phyloP scores from a whole-genome alignment of 2,888 invertebrate genomes.

The Drosophila paranaensis region DNA sequence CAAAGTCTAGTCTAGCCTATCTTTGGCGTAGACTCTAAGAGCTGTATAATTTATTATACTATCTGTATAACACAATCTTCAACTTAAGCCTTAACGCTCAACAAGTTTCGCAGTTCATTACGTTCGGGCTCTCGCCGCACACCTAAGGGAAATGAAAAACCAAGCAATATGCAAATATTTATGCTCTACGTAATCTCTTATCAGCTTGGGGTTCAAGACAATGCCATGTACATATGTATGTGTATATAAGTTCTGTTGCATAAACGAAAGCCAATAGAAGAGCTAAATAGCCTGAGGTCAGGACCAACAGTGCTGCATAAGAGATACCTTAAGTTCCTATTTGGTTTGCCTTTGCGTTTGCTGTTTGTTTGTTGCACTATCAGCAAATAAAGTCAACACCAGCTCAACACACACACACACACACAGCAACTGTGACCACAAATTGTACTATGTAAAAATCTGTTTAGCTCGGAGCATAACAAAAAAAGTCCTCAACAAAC shows the following conservation, averaged over 20 bases:
- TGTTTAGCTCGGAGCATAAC: conserved; percentile 33
- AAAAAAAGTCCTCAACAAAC: conserved; percentile 44
- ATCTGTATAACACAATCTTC: neutral
- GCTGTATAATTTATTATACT: neutral
- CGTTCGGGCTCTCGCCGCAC: conserved; percentile 11
- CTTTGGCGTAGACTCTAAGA: too few species aligned
- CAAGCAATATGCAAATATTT: conserved; percentile 43
- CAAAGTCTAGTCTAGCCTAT: too few species aligned
- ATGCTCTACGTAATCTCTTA: conserved; percentile 34
- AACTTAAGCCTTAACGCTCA: neutral
- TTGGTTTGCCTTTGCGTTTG: conserved; percentile 33
- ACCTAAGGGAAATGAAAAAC: conserved; percentile 17
- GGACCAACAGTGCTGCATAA: conserved; percentile 25
- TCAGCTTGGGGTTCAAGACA: conserved; percentile 19
- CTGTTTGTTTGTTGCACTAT: conserved; percentile 51
- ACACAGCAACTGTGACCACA: conserved; percentile 15
- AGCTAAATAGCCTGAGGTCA: conserved; percentile 41
- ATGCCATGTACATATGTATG: conserved; percentile 3
- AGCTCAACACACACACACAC: conserved; percentile 19
- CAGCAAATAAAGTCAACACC: conserved; percentile 58
- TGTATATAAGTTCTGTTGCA: neutral
- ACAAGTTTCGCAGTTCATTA: conserved; percentile 19
- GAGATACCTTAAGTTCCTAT: conserved; percentile 21
- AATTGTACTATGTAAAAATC: conserved; percentile 42
- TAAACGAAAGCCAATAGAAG: conserved; percentile 45